A percentile compares a stretch with the other conserved stretches of the same genome.
Conservation (phyloP, 2,888 invertebrate species). For the Marasmarcha lunaedactyla region DNA sequence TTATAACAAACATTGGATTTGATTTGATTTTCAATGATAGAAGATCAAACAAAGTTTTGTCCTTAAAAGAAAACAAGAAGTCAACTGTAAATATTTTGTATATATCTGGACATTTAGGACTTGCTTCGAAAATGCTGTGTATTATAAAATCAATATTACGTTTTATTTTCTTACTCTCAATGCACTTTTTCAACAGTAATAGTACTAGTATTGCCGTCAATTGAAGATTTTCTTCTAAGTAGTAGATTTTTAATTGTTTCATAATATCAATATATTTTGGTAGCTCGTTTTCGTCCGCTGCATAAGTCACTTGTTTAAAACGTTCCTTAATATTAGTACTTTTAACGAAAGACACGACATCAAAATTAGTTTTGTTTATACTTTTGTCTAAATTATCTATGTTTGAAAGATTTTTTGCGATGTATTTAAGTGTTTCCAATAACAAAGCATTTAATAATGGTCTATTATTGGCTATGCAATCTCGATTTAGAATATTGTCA, state of each 20-base stretch:
- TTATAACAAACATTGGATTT: conserved; percentile 36
- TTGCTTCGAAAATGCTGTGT: conserved; percentile 46
- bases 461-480: conserved; percentile 33
- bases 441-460: conserved; percentile 33
- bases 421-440: conserved; percentile 36
- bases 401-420: conserved; percentile 37
- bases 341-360: conserved; percentile 31
- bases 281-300: conserved; percentile 24
- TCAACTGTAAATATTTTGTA: conserved; percentile 47
- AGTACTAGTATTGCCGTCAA: conserved; percentile 41
- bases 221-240: conserved; percentile 52
- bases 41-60: conserved; percentile 33
- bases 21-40: conserved; percentile 44
- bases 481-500: conserved; percentile 27
- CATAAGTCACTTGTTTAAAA: conserved; percentile 25
- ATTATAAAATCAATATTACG: conserved; percentile 35
- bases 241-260: conserved; percentile 37
- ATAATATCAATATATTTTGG: conserved; percentile 34
- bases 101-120: conserved; percentile 46
- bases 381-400: conserved; percentile 34
- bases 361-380: conserved; percentile 35
- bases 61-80: conserved; percentile 41
- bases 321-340: conserved; percentile 26
- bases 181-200: conserved; percentile 41
- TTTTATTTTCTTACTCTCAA: conserved; percentile 37